Evolutionary conservation across 1,140 invertebrate genomes (phyloP).

Genomic region (Monochamus saltuarius): DNA sequence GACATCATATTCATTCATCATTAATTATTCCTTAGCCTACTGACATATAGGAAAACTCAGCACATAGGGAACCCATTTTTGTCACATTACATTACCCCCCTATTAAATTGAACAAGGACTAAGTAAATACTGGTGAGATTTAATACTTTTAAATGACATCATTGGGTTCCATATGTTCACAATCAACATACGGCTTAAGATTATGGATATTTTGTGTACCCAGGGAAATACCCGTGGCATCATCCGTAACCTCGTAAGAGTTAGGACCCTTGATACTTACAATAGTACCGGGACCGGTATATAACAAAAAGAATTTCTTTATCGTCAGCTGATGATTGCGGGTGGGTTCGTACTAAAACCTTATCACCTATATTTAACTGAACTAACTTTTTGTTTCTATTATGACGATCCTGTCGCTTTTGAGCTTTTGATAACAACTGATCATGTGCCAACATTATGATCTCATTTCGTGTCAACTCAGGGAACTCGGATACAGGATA

Average conservation of each 20-base stretch:
- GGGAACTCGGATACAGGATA: no score
- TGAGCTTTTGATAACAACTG: neutral
- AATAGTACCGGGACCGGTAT: conserved; percentile 2
- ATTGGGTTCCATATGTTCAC: no score
- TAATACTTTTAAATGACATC: no score
- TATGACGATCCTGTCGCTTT: neutral
- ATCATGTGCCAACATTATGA: no score
- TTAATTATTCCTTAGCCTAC: no score
- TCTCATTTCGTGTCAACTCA: neutral
- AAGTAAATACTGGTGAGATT: no score
- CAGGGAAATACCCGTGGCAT: neutral
- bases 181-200: neutral
- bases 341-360: conserved; percentile 11
- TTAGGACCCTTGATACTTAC: neutral
- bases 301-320: conserved; percentile 8
- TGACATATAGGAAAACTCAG: no score
- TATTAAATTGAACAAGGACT: no score
- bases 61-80: no score
- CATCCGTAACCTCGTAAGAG: neutral
- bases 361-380: conserved; percentile 1
- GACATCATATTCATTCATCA: no score
- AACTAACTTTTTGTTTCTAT: neutral
- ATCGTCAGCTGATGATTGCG: conserved; percentile 1
- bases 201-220: neutral
- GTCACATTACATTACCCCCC: no score